These are phyloP conservation scores for Silurus asotus DNA, from an alignment of 2,113 vertebrate species.

Conservation along the genomic window DNA sequence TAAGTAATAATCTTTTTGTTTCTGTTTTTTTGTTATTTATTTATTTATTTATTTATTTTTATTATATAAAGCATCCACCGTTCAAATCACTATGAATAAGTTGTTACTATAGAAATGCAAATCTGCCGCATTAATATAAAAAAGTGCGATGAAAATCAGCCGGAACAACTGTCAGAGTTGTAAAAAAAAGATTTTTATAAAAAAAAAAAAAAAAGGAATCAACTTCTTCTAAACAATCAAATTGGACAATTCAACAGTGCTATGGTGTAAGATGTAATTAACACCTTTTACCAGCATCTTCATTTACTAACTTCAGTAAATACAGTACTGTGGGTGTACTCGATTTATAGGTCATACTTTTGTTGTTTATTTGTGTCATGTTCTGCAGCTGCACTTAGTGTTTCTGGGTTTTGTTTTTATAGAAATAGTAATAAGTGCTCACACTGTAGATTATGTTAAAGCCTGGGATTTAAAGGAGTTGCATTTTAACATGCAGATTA, in stretches of 20 bases:
- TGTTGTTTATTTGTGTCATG: neutral
- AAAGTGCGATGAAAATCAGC: neutral
- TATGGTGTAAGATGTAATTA: slow-evolving; percentile 63
- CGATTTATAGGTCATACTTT: slow-evolving; percentile 54
- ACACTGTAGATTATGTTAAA: neutral
- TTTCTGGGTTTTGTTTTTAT: neutral
- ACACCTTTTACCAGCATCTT: slow-evolving; percentile 59
- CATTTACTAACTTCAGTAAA: slow-evolving; percentile 65
- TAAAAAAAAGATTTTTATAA: neutral
- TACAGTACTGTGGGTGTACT: slow-evolving; percentile 62
- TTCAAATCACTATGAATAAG: neutral
- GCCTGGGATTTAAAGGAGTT: neutral
- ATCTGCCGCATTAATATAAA: neutral
- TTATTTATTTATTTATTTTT: neutral
- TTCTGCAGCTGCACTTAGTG: neutral
- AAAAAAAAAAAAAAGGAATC: neutral
- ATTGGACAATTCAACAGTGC: neutral
- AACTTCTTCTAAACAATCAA: neutral
- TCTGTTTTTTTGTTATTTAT: neutral
- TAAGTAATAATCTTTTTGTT: no score
- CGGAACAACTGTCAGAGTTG: neutral
- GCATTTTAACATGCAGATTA: neutral
- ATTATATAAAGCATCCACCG: neutral
- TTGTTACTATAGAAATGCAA: slow-evolving; percentile 8
- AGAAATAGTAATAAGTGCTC: neutral